Evolutionary conservation across 2,888 invertebrate species (phyloP), one percentile per base, ranked within the genome.

Genomic region (Dermolepida albohirtum): DNA sequence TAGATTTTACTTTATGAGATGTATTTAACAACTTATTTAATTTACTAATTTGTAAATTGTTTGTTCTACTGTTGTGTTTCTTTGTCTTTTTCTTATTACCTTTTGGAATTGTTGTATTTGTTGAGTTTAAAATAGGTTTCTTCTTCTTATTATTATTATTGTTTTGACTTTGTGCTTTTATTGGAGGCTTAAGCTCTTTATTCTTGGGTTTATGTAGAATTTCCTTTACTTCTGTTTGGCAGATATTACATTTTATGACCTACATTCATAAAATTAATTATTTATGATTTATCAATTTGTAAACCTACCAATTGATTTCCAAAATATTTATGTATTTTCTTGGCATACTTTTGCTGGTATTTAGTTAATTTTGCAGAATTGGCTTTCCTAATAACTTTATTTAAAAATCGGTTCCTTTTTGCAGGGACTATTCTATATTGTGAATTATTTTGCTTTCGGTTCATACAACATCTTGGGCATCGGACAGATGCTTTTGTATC

Each of bases 401-500:
- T 67, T 6, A 72, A 68, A 65, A 78, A 78, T 62, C 68, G 67
- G 22, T 64, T 67, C 14, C 29, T n/a, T 47, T 66, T 69, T 50
- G 44, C 62, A n/a, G 72, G 66, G 49, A 62, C 52, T 1, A 76
- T 57, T 14, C 57, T 49, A 67, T 64, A 74, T 12, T 67, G 54
- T 6, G 75, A 66, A 27, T 55, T 64, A 11, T 69, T 69, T 12
- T 72, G 72, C 0, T 51, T 14, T 39, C 74, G 71, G 40, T 71
- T 72, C 47, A 76, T 68, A 54, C 75, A 75, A 66, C 78, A 77
- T 34, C 70, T 70, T 17, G 73, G 71, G 66, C 77, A 77, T 57
- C 71, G 70, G 5, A 65, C 57, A 34, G 68, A 57, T 1, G 50
- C 6, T 47, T 72, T 74, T n/a, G 64, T 64, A 40, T 69, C 55